Conservation (phyloP, 2,113 vertebrate species). For the Centropus bengalensis region DNA sequence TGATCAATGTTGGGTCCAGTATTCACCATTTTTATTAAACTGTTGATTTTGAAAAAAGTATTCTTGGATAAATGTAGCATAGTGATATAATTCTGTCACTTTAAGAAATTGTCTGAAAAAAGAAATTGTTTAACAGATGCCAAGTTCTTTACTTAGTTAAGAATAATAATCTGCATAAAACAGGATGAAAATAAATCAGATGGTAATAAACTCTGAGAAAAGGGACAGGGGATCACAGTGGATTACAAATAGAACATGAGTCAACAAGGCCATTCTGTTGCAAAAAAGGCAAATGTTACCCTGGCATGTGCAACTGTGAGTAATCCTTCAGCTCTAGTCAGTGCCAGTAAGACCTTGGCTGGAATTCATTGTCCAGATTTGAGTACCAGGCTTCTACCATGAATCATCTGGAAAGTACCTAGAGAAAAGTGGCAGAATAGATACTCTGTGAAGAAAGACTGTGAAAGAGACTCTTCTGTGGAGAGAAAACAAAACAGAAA, state of each 20-base stretch:
- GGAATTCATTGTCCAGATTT: neutral
- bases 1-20: neutral
- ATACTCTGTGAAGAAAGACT: neutral
- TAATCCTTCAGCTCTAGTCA: neutral
- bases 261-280: slow-evolving; percentile 20
- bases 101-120: neutral
- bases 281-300: neutral
- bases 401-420: neutral
- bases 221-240: neutral
- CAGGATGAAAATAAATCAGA: neutral
- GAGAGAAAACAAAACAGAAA: neutral
- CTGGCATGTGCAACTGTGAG: slow-evolving; percentile 9
- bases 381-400: neutral
- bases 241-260: slow-evolving; percentile 48
- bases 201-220: neutral
- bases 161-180: neutral
- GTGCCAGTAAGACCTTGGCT: neutral
- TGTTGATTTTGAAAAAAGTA: neutral
- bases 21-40: neutral
- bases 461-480: neutral
- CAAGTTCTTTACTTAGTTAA: neutral
- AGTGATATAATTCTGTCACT: neutral
- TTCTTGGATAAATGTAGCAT: neutral
- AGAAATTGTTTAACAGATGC: neutral
- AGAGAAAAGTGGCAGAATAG: neutral